Evolutionary conservation across 2,113 vertebrate genomes (phyloP), one percentile per base, ranked within the genome.

Genomic region (Alosa alosa): DNA sequence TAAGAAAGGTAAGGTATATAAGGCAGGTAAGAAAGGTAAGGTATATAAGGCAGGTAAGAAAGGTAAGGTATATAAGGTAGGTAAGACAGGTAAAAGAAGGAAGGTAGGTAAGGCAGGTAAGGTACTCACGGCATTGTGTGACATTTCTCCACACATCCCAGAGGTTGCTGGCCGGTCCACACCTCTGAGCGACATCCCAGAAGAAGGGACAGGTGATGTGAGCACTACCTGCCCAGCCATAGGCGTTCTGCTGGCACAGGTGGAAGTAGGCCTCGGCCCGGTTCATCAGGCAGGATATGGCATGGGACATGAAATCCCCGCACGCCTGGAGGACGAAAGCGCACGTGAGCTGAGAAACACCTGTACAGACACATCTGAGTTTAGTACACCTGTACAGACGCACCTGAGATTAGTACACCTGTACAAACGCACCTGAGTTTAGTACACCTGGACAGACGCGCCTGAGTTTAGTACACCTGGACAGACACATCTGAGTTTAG

Each of bases 61-160:
- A 52, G 50, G 50, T 52, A 52, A 22, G 55, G 55, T n/a, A n/a
- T n/a, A n/a, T 17, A 64, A 64, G 25, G 25, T 7, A n/a, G 9
- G 11, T 17, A 17, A 52, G 50, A 31, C 50, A 52, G 50, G 50
- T 52, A 52, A 52, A 10, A 10, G 2, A 52, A 3, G 50, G 9
- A 13, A 52, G 47, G 7, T 10, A 52, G 50, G 55, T 17, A 64
- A 64, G 25, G 25, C 8, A n/a, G 9, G 11, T 17, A 17, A 52
- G 50, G 50, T 6, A 88, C 93, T 86, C 45, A 95, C 94, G 4
- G 78, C 95, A 95, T 0, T 6, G 0, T 31, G 89, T 91, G 10
- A 85, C 0, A 1, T 0, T 0, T 86, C 93, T 93, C 92, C 94
- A 93, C 0, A 0, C 0, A 0, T 11, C 1, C 90, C 86, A 86